A percentile compares a stretch with the other conserved stretches of the same genome.
These are phyloP conservation scores for Thymallus thymallus DNA, from an alignment of 2,113 vertebrate species.

Conservation along the genomic window DNA sequence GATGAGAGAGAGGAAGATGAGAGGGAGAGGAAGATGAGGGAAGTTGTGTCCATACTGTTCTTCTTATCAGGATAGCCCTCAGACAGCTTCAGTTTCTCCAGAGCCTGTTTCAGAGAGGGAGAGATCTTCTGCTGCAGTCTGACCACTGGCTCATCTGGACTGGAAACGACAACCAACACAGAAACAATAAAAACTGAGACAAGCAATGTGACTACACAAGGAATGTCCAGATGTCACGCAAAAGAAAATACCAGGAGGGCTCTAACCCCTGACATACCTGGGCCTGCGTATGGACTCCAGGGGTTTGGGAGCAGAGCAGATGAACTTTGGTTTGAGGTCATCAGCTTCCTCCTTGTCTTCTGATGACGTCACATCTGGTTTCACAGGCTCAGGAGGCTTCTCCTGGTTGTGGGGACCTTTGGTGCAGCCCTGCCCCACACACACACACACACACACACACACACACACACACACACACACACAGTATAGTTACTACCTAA, in stretches of 20 bases:
- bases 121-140: slow-evolving; percentile 87
- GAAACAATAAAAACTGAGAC: not conserved
- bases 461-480: slow-evolving; percentile 10
- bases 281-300: slow-evolving; percentile 88
- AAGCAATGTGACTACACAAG: not conserved
- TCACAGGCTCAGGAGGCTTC: slow-evolving; percentile 92
- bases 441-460: too few relatives aligned
- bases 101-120: slow-evolving; percentile 88
- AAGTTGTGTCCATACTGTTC: slow-evolving; percentile 73
- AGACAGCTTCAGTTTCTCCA: slow-evolving; percentile 85
- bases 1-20: not conserved
- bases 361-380: slow-evolving; percentile 88
- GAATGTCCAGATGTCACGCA: too few relatives aligned
- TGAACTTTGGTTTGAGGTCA: slow-evolving; percentile 85
- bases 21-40: not conserved
- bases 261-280: slow-evolving; percentile 61
- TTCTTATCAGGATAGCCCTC: slow-evolving; percentile 73
- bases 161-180: slow-evolving; percentile 47
- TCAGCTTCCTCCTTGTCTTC: slow-evolving; percentile 82
- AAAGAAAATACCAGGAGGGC: too few relatives aligned
- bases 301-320: slow-evolving; percentile 89
- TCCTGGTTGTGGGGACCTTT: slow-evolving; percentile 93
- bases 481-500: not conserved
- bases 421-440: slow-evolving; percentile 97
- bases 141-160: slow-evolving; percentile 87